Conservation (phyloP, 23 tunicate species). For the Ascidia mentula region DNA sequence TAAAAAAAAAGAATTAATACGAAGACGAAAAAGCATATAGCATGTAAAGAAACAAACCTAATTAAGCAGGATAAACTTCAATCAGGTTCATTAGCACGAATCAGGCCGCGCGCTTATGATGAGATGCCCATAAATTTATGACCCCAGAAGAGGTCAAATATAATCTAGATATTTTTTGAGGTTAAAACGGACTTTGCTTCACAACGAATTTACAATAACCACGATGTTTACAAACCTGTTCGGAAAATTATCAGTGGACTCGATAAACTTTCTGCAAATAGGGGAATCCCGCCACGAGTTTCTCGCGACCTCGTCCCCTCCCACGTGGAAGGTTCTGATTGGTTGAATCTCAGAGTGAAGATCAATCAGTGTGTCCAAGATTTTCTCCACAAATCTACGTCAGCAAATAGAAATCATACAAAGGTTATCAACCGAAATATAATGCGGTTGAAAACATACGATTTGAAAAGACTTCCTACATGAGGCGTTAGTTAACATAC, state of each 20-base stretch:
- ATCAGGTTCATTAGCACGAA: too few relatives aligned
- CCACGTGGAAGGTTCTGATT: conserved; percentile 58
- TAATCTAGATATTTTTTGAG: not conserved
- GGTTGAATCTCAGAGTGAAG: conserved; percentile 64
- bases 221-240: not conserved
- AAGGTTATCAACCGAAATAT: too few relatives aligned
- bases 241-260: conserved; percentile 8
- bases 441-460: too few relatives aligned
- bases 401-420: too few relatives aligned
- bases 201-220: not conserved
- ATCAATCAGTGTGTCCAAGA: not conserved
- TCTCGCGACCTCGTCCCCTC: conserved; percentile 84
- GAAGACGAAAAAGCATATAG: not conserved
- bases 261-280: conserved; percentile 33
- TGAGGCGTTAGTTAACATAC: too few relatives aligned
- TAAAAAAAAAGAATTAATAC: not conserved
- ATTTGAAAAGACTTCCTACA: too few relatives aligned
- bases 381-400: not conserved
- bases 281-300: conserved; percentile 70
- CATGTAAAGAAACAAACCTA: not conserved
- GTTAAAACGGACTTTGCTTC: too few relatives aligned
- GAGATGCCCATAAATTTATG: too few relatives aligned
- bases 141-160: not conserved
- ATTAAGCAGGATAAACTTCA: too few relatives aligned
- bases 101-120: too few relatives aligned